Evolutionary conservation across 1,140 invertebrate genomes (phyloP), one percentile per base, ranked within the genome.

Genomic region (Macrotrachela quadricornifera): DNA sequence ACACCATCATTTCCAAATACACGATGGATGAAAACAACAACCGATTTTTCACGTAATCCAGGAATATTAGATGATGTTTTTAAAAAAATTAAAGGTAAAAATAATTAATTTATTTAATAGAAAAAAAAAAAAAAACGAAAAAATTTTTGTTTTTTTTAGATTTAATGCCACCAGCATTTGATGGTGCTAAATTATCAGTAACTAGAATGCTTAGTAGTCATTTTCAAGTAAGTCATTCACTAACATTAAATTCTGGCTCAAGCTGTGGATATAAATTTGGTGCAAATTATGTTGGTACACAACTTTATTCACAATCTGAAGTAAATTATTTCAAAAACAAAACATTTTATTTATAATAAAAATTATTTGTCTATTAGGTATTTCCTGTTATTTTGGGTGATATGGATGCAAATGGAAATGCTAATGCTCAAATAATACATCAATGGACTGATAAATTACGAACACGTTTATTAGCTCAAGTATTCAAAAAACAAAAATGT

Each of bases 191-290:
- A 68, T 71, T 97, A 49, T 81, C 95, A 73, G 74, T 99, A 15
- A 92, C 90, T 60, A 91, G 94, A 71, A 85, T 83, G n/a, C 76
- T 99, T 13, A 95, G 85, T 62, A 91, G 87, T 72, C 87, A 96
- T 68, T 99, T 99, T 70, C 92, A 97, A 75, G 81, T 97, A 60
- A 85, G 83, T 48, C 66, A 67, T 49, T 64, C 49, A 71, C 88
- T 57, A 82, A 82, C 64, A n/a, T 80, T 97, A 77, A 85, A 83
- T 62, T 79, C 79, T 41, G 73, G 78, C 11, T 76, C 78, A 38
- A 83, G 83, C 16, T 87, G 85, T 58, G 88, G 88, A 1, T 96
- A 96, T 70, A 80, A 87, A 61, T 86, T 97, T 73, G 90, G 91
- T 46, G 85, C 86, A 39, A 97, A 91, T 16, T 99, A 91, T 73